Evolutionary conservation across 23 tunicate genomes (phyloP), one percentile per base, ranked within the genome.

Genomic region (Ascidia mentula): DNA sequence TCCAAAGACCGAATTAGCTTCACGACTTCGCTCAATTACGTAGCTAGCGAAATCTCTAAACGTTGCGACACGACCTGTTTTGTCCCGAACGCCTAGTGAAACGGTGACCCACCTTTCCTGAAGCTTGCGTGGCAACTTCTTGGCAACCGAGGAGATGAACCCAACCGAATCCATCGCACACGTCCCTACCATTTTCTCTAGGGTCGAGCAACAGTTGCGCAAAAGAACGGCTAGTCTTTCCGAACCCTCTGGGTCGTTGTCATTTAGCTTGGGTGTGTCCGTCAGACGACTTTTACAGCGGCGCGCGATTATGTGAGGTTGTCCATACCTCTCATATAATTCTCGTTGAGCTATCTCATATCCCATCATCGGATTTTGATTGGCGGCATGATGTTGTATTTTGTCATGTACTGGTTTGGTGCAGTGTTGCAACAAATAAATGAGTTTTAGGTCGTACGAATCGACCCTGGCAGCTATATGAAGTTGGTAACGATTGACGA

Each of bases 361-460:
- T 3, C 73, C 77, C 5, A 24, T 37, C 6, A 36, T 24, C 4
- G 61, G 17, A 9, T 70, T 46, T 30, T 22, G 26, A 34, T 31
- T 6, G 5, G 40, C 73, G 33, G 82, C 71, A 34, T 38, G 36
- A 34, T 79, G 82, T 34, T 79, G 60, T 15, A 79, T 0, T 73
- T 79, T 59, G 3, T 79, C 82, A 79, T 79, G 30, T 22, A 79
- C 61, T 30, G 4, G 77, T 61, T 71, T 69, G 15, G 28, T 20
- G 65, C 85, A 81, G 36, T 79, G 82, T 38, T 60, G 82, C 82
- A 79, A 37, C 45, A 79, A 36, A 79, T 79, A 79, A 2, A 61
- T 70, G 30, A 79, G 53, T 28, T 37, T 36, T 13, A 79, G 73
- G 45, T 79, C 82, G 45, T 59, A 70, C 61, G 6, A 30, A 6